phyloP scores from a whole-genome alignment of 2,888 invertebrate genomes.

The Ectemnius lituratus region DNA sequence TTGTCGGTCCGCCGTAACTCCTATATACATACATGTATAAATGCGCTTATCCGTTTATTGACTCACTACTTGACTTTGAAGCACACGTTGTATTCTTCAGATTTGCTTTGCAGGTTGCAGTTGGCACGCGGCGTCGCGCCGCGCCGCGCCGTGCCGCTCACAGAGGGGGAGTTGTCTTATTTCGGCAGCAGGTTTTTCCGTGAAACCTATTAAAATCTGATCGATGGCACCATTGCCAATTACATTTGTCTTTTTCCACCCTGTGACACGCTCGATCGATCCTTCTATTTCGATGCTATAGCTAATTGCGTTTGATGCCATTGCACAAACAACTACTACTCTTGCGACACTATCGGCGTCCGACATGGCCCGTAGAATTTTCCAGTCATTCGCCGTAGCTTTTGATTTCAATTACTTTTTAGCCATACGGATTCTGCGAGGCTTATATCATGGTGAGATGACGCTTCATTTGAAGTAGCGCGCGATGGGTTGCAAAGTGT shows the following conservation, averaged over 20 bases:
- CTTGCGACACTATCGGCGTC: not conserved
- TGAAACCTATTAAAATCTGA: constrained; percentile 48
- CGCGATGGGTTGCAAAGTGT: not conserved
- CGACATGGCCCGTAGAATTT: not conserved
- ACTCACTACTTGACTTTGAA: constrained; percentile 5
- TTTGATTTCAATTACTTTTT: no score
- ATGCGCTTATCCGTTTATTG: constrained; percentile 5
- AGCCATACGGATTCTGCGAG: no score
- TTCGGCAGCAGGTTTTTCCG: constrained; percentile 38
- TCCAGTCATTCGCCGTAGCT: no score
- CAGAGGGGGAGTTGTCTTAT: constrained; percentile 24
- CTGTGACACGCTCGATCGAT: constrained; percentile 20
- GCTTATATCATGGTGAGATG: no score
- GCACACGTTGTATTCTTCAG: not conserved
- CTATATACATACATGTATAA: not conserved
- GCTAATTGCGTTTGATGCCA: constrained; percentile 35
- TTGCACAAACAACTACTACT: not conserved
- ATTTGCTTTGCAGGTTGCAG: no score
- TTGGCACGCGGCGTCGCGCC: no score
- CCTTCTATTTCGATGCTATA: constrained; percentile 39
- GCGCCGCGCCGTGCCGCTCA: no score
- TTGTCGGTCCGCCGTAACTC: constrained; percentile 4
- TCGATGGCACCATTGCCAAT: constrained; percentile 50
- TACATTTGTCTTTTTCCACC: constrained; percentile 28
- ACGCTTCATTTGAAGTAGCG: not conserved